Conservation (phyloP, 2,797 vertebrate species). For the Oreochromis mossambicus region DNA sequence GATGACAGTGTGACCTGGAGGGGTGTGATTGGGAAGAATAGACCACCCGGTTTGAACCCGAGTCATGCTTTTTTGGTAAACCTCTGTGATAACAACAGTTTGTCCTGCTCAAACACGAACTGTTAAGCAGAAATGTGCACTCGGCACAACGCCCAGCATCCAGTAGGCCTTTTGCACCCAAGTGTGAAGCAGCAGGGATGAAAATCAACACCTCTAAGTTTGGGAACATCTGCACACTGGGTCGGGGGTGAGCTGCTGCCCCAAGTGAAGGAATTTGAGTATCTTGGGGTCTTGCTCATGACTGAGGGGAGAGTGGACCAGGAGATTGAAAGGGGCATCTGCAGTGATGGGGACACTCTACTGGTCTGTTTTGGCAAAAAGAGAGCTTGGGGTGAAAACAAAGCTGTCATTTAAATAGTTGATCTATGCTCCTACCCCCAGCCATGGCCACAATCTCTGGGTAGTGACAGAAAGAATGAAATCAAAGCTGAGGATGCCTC, state of each 20-base stretch:
- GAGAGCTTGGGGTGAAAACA: background rate
- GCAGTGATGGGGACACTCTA: background rate
- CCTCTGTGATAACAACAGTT: background rate
- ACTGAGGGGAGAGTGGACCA: background rate
- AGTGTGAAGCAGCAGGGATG: background rate
- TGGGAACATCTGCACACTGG: background rate
- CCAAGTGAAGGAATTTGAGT: background rate
- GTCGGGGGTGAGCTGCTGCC: background rate
- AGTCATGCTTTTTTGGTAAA: background rate
- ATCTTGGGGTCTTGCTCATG: background rate
- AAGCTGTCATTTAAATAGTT: background rate
- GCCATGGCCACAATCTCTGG: background rate
- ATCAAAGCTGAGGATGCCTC: background rate
- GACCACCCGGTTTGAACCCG: background rate
- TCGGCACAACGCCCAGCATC: rapidly evolving
- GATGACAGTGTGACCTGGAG: background rate
- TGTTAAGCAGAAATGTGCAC: background rate
- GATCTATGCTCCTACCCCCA: background rate
- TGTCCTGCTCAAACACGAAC: background rate
- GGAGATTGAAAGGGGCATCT: background rate
- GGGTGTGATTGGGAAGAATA: background rate
- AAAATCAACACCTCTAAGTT: background rate
- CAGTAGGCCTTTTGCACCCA: background rate
- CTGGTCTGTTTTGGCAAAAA: background rate
- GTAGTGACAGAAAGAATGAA: background rate